These are phyloP conservation scores for Thalpophila matura DNA, from an alignment of 2,888 invertebrate genomes.

Conservation along the genomic window DNA sequence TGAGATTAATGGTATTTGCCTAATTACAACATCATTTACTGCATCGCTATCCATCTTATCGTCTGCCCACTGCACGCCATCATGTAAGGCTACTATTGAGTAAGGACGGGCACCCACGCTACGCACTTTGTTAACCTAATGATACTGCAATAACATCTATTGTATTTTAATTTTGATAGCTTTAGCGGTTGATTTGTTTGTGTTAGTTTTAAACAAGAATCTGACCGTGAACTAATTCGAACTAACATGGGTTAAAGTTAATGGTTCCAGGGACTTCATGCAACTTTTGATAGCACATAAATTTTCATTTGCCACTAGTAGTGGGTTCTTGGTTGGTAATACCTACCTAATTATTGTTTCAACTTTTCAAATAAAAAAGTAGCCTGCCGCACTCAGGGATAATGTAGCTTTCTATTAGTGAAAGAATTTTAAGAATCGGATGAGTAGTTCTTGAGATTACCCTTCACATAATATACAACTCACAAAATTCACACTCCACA, in stretches of 20 bases:
- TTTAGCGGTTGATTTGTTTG: conserved; percentile 2
- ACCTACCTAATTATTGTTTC: too few species aligned
- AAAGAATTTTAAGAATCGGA: too few species aligned
- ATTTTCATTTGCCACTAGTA: neutral
- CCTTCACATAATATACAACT: too few species aligned
- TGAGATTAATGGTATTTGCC: conserved; percentile 24
- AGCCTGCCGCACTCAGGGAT: too few species aligned
- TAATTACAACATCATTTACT: conserved; percentile 37
- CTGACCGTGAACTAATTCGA: neutral
- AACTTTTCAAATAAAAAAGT: too few species aligned
- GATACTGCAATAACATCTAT: conserved; percentile 45
- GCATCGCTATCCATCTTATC: conserved; percentile 40
- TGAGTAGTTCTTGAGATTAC: too few species aligned
- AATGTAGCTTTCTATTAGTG: too few species aligned
- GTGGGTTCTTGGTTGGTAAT: neutral
- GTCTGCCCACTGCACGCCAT: conserved; percentile 46
- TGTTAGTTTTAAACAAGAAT: neutral
- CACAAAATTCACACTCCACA: too few species aligned
- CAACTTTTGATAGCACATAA: neutral
- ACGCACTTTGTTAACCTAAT: conserved; percentile 28
- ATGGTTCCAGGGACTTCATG: neutral
- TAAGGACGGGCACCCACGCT: conserved; percentile 53
- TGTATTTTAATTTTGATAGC: conserved; percentile 55
- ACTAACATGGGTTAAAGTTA: neutral
- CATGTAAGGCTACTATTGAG: conserved; percentile 28